Base-by-base conservation (phyloP, 2,113 vertebrate genomes). In the Dromaius novaehollandiae region DNA sequence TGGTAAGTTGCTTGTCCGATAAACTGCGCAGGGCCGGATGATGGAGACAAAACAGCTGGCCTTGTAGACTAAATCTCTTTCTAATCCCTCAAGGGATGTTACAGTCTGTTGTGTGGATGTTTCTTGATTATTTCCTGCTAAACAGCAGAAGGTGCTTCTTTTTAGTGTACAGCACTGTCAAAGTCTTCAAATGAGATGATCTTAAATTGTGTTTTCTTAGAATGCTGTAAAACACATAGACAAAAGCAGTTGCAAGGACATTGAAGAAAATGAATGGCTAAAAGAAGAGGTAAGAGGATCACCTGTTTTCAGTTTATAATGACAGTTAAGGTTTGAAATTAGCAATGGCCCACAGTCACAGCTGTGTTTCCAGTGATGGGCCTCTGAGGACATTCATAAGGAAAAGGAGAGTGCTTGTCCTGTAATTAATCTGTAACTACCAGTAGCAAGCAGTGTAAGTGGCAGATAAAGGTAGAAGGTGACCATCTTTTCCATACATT, bases 261-360 rank as follows among this genome's bases (percentile, higher is more conserved):
- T 99, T 74, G 93, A 96, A 96, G 98, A 98, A 93, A 98, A 99
- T 7, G 85, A 96, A 28, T 98, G 98, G 98, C 95, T 99, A 8
- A 99, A 98, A 87, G 97, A 86, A 89, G 97, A 98, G 98, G 98
- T 99, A 97, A 95, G 95, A 91, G 38, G 14, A 86, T 71, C 46
- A 13, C 30, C 58, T 90, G 44, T 1, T 6, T 93, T 21, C 55
- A 26, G 24, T 63, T 71, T 26, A 22, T 51, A 25, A 4, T 8
- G n/a, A 42, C 38, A 84, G 42, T 22, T 81, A 56, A 9, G 56
- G 38, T 79, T 61, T 92, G 61, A 94, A 79, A 38, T 82, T 48
- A 70, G 9, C 19, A 0, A 0, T 38, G 55, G 26, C 32, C 36
- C 58, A 3, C 1, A 7, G 68, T 30, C 40, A 32, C 18, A 58